Percentiles rank a stretch among this genome's conserved stretches.
phyloP scores from a whole-genome alignment of 2,888 invertebrate species.

The Apamea anceps region DNA sequence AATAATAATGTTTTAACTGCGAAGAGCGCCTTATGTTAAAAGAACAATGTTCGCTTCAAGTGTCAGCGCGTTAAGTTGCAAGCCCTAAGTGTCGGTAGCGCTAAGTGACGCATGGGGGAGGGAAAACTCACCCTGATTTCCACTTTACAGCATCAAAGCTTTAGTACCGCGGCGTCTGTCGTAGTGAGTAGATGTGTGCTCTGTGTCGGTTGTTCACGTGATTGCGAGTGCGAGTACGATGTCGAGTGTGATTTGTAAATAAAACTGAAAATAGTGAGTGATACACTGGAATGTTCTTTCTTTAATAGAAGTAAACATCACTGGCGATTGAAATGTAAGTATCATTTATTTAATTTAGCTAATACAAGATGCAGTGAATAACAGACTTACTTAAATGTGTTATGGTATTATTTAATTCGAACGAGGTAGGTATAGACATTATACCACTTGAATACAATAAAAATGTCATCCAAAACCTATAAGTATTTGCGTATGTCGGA shows the following conservation, averaged over 20 bases:
- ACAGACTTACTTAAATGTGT: not conserved
- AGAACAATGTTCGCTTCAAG: constrained; percentile 64
- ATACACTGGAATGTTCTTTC: constrained; percentile 63
- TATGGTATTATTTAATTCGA: not conserved
- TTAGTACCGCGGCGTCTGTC: constrained; percentile 85
- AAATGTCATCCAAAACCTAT: not conserved
- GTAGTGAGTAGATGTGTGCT: constrained; percentile 75
- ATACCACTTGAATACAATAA: not conserved
- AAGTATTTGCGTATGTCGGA: no score
- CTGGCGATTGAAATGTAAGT: constrained; percentile 53
- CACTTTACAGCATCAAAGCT: constrained; percentile 57
- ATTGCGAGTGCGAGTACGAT: constrained; percentile 83
- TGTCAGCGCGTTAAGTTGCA: constrained; percentile 66
- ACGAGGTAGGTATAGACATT: not conserved
- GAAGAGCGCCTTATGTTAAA: constrained; percentile 22
- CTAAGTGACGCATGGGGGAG: constrained; percentile 71
- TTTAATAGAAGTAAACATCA: constrained; percentile 55
- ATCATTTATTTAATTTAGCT: not conserved
- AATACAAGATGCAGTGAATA: not conserved
- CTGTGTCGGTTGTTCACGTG: constrained; percentile 68
- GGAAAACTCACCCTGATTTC: constrained; percentile 71
- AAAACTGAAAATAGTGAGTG: constrained; percentile 79
- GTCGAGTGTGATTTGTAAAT: constrained; percentile 76
- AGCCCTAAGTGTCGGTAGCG: constrained; percentile 69
- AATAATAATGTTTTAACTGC: not conserved